phyloP scores from a whole-genome alignment of 2,888 invertebrate genomes.

The Erannis defoliaria region DNA sequence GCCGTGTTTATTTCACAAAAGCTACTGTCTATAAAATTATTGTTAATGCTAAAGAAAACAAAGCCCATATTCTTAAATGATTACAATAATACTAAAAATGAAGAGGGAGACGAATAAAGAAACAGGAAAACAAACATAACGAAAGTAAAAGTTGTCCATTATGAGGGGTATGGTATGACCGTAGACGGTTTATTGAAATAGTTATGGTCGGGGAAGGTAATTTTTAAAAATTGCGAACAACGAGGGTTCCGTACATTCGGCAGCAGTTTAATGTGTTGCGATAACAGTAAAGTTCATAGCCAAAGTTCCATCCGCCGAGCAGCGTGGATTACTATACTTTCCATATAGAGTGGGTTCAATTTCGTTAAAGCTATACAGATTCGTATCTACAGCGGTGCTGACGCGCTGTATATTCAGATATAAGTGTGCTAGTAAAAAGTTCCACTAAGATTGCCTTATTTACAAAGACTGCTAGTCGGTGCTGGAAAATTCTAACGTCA shows the following conservation, averaged over 20 bases:
- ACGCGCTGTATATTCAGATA: slow-evolving; percentile 53
- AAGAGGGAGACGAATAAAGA: slow-evolving; percentile 61
- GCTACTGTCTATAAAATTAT: slow-evolving; percentile 42
- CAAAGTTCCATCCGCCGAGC: slow-evolving; percentile 75
- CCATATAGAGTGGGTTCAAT: slow-evolving; percentile 76
- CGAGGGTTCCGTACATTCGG: slow-evolving; percentile 72
- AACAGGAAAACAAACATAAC: slow-evolving; percentile 71
- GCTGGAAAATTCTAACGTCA: background rate
- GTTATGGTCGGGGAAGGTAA: slow-evolving; percentile 75
- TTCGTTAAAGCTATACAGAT: slow-evolving; percentile 74
- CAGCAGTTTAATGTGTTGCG: slow-evolving; percentile 77
- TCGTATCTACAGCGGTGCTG: slow-evolving; percentile 64
- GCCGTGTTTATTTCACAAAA: slow-evolving; percentile 23
- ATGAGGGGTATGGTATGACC: slow-evolving; percentile 68
- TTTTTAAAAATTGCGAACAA: slow-evolving; percentile 80
- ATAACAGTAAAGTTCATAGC: slow-evolving; percentile 85
- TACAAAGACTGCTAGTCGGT: slow-evolving; percentile 36
- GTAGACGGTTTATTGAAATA: slow-evolving; percentile 83
- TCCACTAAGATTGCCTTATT: slow-evolving; percentile 47
- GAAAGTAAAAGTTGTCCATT: slow-evolving; percentile 81
- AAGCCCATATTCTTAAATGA: slow-evolving; percentile 52
- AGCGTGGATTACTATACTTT: slow-evolving; percentile 77
- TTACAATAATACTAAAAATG: slow-evolving; percentile 62
- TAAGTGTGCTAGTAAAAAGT: slow-evolving; percentile 52
- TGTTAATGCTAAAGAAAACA: slow-evolving; percentile 56